Base-by-base conservation (phyloP, 2,888 invertebrate genomes). In the Monopis laevigella region DNA sequence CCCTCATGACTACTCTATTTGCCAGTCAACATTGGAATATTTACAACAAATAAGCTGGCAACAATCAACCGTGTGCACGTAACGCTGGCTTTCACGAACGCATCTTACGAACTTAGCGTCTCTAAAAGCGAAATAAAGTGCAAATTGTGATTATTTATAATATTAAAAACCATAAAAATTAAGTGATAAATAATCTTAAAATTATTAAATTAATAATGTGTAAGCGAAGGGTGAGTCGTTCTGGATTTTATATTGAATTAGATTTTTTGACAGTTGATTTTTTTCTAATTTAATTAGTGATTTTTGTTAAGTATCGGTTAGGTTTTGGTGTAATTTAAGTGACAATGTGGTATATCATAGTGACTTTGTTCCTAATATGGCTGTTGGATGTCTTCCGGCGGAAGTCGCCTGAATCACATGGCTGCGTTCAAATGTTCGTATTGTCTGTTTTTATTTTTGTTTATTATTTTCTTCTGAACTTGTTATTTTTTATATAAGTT, bases 291-390 rank as follows among this genome's bases (percentile, higher is more conserved):
- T 24, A 7, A 7, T 24, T 24, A 24, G 24, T 24, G 10, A 10
- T 24, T 24, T 24, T 6, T 24, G 24, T n/a, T n/a, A n/a, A n/a
- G n/a, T n/a, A n/a, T n/a, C n/a, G n/a, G n/a, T n/a, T n/a, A n/a
- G n/a, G 24, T 28, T 28, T 28, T 7, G 32, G 12, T 32, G 17
- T 32, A 10, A n/a, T 32, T 16, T 32, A 17, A 32, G 32, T 32
- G 36, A 27, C 17, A 56, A 77, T 80, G 78, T 80, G 77, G 77
- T 72, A 61, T 52, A 55, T 73, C 53, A 57, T 69, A 47, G 61
- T 68, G 55, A 59, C 62, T 52, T 62, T 78, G 63, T 65, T 71
- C 63, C 52, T 75, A 58, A 60, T 78, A 66, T 80, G 78, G 78
- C 62, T 75, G 61, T 52, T 72, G 55, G 71, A 67, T 54, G 54